Base-by-base conservation (phyloP, 2,797 vertebrate genomes). In the Pteropus rufus region DNA sequence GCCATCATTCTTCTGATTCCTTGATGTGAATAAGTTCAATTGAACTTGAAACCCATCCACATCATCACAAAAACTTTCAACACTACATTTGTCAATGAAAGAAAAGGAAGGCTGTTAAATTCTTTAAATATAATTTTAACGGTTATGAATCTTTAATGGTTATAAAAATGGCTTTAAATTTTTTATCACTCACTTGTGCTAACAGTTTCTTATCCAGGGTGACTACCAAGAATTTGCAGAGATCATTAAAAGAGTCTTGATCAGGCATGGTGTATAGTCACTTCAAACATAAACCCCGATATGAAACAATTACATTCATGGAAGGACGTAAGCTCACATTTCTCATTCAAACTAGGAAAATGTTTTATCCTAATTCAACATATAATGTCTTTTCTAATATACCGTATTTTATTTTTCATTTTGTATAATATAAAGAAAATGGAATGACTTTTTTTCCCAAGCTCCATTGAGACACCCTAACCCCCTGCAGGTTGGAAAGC, bases 151-250 rank as follows among this genome's bases (percentile, higher is more conserved):
- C 60, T 96, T 98, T 97, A 90, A 97, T 96, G 75, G 67, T 75
- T 89, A 87, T 69, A 93, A 97, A 97, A 96, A 96, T 76, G 91
- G 73, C 70, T 96, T 97, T 98, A 97, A 97, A 97, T 97, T 91
- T 98, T 97, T 97, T 94, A 97, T 97, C 75, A 89, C 70, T 75
- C 69, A 80, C 82, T 93, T 76, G 84, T 80, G 69, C 60, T 67
- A 80, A 85, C 52, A 41, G 82, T 86, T 93, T 94, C 81, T 93
- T 65, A 89, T 49, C 82, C 79, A 92, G 79, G 82, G 54, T 89
- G 70, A 93, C 95, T 85, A 95, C 60, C 54, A 93, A 93, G 82
- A 79, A 96, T 81, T 62, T 91, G 70, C 60, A 91, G 91, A 94
- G 85, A 58, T 91, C 81, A 39, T 44, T 62, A 39, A 34, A n/a